Evolutionary conservation across 2,797 vertebrate genomes (phyloP), one percentile per base, ranked within the genome.

Genomic region (Merluccius polli): DNA sequence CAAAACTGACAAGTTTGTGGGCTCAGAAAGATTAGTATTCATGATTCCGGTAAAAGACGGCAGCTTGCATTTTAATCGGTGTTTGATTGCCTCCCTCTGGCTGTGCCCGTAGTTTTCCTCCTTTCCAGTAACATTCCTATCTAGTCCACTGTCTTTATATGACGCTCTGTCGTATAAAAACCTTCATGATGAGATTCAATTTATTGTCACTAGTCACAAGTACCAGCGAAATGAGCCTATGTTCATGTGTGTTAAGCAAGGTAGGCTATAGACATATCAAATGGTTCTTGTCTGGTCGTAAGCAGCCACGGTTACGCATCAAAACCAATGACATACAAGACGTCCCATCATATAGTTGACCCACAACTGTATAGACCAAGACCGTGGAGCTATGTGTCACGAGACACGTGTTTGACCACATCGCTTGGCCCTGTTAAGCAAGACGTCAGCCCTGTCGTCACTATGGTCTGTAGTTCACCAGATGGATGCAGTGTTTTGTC

Each of bases 401-500:
- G 93, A 95, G 93, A 93, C 92, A 93, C 89, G 94, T 94, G 93
- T 95, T 95, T 95, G 92, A 93, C 91, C 93, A 90, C 95, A 94
- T 95, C 92, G 91, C 91, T 94, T 92, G 93, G 95, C 94, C 94
- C 59, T 65, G 59, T 65, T 88, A 89, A n/a, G 91, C 15, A 52
- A 78, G 91, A 94, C 78, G 83, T 83, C 75, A 93, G 93, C 90
- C 93, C 93, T 92, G 92, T 90, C 82, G 92, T 90, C 82, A n/a
- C 75, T 38, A 0, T 91, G 88, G 83, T 86, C 78, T 88, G 32
- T 21, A 27, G 59, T 65, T 65, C 59, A 27, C 3, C 59, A 65
- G 59, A 24, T 13, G 12, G 52, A 59, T 24, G 52, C 52, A 24
- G 8, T 1, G 36, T n/a, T 59, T n/a, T n/a, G 21, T 59, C 8